Percentiles rank a stretch among this genome's conserved stretches.
These are phyloP conservation scores for Lophius americanus DNA, from an alignment of 2,797 vertebrate species.

Conservation along the genomic window DNA sequence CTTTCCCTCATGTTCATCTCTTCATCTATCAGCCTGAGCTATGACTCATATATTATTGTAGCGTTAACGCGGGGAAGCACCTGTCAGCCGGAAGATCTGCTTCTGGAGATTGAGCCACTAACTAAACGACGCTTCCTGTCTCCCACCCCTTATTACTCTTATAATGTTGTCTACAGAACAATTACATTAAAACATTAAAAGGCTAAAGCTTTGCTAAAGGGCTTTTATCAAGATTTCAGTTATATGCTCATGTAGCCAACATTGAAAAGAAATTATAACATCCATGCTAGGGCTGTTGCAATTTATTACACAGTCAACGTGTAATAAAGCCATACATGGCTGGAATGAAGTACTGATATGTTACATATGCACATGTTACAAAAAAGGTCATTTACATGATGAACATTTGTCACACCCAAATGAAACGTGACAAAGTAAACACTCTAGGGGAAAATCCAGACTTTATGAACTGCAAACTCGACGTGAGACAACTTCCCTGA, in stretches of 20 bases:
- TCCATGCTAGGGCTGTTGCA: background rate
- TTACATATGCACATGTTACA: conserved; percentile 32
- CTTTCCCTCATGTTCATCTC: conserved; percentile 64
- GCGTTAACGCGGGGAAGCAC: conserved; percentile 72
- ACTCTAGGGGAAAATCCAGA: conserved; percentile 23
- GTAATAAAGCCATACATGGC: background rate
- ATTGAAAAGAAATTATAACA: conserved; percentile 8
- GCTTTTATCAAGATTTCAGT: conserved; percentile 23
- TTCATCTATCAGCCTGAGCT: conserved; percentile 60
- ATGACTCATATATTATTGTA: conserved; percentile 76
- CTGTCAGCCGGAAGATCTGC: conserved; percentile 77
- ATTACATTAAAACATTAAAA: conserved; percentile 48
- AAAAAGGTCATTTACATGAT: conserved; percentile 5
- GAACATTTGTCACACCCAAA: conserved; percentile 53
- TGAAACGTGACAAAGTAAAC: conserved; percentile 57
- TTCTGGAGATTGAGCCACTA: conserved; percentile 76
- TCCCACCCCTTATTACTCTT: conserved; percentile 50
- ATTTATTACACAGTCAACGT: conserved; percentile 6
- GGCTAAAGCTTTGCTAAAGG: conserved; percentile 10
- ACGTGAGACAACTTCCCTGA: conserved; percentile 7
- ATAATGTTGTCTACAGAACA: conserved; percentile 51
- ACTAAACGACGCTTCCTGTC: conserved; percentile 75
- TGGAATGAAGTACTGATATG: conserved; percentile 6
- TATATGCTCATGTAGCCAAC: conserved; percentile 3
- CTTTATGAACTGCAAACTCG: conserved; percentile 5